Percentiles rank a stretch among this genome's conserved stretches.
These are phyloP conservation scores for Choreutis nemorana DNA, from an alignment of 2,888 invertebrate species.

Conservation along the genomic window DNA sequence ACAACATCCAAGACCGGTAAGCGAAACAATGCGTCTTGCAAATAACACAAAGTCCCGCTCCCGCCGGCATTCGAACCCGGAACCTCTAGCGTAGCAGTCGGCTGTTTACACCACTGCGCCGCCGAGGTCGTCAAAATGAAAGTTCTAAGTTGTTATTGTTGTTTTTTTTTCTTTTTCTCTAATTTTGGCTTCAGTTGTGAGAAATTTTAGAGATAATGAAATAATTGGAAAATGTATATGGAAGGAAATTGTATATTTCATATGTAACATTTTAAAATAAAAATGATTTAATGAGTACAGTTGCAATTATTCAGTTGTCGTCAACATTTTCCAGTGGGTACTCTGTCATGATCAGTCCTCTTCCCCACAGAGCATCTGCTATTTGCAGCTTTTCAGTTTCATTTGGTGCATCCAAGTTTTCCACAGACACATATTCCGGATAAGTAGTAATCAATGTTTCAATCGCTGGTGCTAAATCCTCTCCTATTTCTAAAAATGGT, in stretches of 20 bases:
- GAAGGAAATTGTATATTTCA: too few species aligned
- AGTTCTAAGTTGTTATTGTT: too few species aligned
- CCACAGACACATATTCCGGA: conserved; percentile 79
- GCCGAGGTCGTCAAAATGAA: too few species aligned
- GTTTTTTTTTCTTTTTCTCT: conserved; percentile 2
- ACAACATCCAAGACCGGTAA: too few species aligned
- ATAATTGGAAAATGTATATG: conserved; percentile 4
- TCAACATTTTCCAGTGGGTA: conserved; percentile 61
- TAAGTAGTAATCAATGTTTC: conserved; percentile 76
- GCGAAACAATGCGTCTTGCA: too few species aligned
- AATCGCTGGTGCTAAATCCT: conserved; percentile 72
- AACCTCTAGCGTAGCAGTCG: too few species aligned
- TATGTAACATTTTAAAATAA: neutral
- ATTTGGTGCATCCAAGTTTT: conserved; percentile 72
- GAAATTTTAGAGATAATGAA: neutral
- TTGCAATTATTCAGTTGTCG: conserved; percentile 31
- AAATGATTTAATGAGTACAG: neutral
- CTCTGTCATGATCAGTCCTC: conserved; percentile 79
- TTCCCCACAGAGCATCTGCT: conserved; percentile 82
- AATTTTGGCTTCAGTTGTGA: neutral
- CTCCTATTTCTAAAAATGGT: conserved; percentile 73
- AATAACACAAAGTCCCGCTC: too few species aligned
- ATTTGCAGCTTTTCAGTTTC: conserved; percentile 70
- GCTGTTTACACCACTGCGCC: too few species aligned
- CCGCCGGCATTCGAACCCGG: too few species aligned